Base-by-base conservation (phyloP, 2,113 vertebrate species). In the Murina feae region DNA sequence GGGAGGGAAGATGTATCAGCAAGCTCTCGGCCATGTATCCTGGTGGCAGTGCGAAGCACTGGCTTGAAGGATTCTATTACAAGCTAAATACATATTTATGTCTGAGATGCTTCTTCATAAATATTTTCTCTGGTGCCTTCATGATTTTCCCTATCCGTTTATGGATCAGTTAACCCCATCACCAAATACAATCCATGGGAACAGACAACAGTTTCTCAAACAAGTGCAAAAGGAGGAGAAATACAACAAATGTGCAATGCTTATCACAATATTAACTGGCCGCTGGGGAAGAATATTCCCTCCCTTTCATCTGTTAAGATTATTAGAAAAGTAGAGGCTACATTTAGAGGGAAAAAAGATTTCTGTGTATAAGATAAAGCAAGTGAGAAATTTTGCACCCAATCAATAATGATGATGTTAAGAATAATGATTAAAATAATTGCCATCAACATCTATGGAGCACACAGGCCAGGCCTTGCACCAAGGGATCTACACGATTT, bases 261-360 rank as follows among this genome's bases (percentile, higher is more conserved):
- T 97, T 94, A 88, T 91, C 93, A 87, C 66, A 97, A 89, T 92
- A 96, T 69, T 80, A 93, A 68, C 51, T 96, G 95, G 74, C 71
- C 92, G 44, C 91, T 95, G 95, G 92, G 90, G 95, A 97, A 97
- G 93, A 95, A 85, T 42, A 58, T 47, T 47, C 9, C 35, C 39
- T 96, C 76, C 89, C 94, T 94, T 97, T 96, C 94, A 97, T 95
- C 96, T 97, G 89, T 82, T 93, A 84, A 97, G 91, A 96, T 97
- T 96, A 97, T 97, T 95, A 96, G 95, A 96, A 96, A 0, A 13
- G 97, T 37, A 90, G 71, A 91, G 49, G 63, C 23, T 91, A 65
- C 47, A 55, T 51, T 89, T 89, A 66, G 44, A 49, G 66, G n/a
- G n/a, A 55, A 60, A 81, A 35, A 78, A 47, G 11, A 60, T 49